Evolutionary conservation across 2,113 vertebrate genomes (phyloP).

Genomic region (Okapia johnstoni): DNA sequence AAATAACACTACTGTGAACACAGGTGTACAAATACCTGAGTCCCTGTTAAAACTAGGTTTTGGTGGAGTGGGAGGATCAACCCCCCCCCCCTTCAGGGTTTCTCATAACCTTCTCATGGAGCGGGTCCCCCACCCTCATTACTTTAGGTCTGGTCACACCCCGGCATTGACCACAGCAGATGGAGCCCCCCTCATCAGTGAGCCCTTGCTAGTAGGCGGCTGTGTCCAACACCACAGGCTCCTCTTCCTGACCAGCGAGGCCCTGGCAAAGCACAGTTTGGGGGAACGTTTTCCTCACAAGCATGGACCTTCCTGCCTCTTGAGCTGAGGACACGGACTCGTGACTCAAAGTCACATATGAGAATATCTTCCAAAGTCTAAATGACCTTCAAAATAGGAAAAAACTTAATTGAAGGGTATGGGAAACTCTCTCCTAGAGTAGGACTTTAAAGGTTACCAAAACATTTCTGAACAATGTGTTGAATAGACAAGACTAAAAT

Average conservation of each 20-base stretch:
- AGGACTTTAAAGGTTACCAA: conserved; percentile 69
- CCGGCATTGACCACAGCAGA: background rate
- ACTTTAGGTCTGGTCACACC: background rate
- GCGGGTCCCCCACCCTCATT: background rate
- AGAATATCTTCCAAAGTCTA: conserved; percentile 44
- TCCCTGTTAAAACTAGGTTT: background rate
- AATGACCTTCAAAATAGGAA: conserved; percentile 55
- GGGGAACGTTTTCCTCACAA: background rate
- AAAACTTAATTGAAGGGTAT: conserved; percentile 27
- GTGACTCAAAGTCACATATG: conserved; percentile 13
- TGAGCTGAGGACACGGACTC: background rate
- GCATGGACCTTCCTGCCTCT: background rate
- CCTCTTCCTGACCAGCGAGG: background rate
- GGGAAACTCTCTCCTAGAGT: conserved; percentile 52
- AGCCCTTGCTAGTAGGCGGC: background rate
- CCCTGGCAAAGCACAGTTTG: background rate
- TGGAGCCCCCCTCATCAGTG: background rate
- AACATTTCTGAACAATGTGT: conserved; percentile 67
- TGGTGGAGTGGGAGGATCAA: background rate
- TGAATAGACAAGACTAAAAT: conserved; percentile 59
- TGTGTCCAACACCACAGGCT: background rate
- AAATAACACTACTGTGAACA: background rate
- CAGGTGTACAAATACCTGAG: no score
- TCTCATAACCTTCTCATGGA: background rate
- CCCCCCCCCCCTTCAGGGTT: background rate